These are phyloP conservation scores for Cassiopea andromeda DNA, from an alignment of 30 jellyfish, hydroid and myxozoan genomes.

Conservation along the genomic window DNA sequence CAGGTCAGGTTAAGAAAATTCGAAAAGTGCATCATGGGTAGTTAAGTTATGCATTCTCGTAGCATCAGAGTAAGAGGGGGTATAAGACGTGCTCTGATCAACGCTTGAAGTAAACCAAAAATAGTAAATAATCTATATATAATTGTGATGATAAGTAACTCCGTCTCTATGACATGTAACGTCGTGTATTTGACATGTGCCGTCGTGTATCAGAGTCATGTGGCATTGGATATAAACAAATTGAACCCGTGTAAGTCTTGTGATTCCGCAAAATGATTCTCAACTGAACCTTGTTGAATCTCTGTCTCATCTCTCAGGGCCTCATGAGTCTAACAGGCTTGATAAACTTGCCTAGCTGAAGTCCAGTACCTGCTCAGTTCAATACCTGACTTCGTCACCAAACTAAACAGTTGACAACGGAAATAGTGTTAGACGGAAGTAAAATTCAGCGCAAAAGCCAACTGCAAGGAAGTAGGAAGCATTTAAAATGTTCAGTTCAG, in stretches of 20 bases:
- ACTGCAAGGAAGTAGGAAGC: too few species aligned
- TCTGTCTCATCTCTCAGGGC: background rate
- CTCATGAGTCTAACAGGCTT: background rate
- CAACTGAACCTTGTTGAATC: background rate
- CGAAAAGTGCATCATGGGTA: constrained; percentile 20
- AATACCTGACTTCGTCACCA: too few species aligned
- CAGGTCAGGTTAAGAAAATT: constrained; percentile 19
- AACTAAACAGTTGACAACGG: too few species aligned
- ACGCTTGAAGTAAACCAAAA: background rate
- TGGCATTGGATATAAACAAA: background rate
- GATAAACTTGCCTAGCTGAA: too few species aligned
- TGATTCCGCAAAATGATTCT: background rate
- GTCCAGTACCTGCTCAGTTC: too few species aligned
- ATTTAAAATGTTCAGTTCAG: too few species aligned
- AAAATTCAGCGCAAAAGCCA: too few species aligned
- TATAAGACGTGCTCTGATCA: background rate
- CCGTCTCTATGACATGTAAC: background rate
- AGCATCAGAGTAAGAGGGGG: background rate
- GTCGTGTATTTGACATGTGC: background rate
- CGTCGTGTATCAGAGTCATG: background rate
- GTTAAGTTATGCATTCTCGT: background rate
- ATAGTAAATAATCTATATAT: background rate
- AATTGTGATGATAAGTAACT: background rate
- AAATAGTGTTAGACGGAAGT: too few species aligned
- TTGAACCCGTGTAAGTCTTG: background rate